Conservation (phyloP, 2,113 vertebrate genomes). For the Nanorana parkeri region DNA sequence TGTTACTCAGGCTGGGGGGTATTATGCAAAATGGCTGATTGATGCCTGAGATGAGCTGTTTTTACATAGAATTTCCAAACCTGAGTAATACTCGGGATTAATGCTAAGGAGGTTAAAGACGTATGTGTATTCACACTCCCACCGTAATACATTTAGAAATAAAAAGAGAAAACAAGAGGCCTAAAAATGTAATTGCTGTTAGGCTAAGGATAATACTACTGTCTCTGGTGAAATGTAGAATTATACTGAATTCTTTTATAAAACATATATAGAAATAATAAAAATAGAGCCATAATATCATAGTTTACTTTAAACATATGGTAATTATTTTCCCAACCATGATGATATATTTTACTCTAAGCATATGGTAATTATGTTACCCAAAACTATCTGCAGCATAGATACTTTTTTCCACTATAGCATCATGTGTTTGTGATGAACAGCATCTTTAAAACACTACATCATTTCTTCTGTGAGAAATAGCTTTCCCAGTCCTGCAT, state of each 20-base stretch:
- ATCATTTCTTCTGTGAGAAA: conserved; percentile 65
- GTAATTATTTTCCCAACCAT: too few species aligned
- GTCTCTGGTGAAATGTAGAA: too few species aligned
- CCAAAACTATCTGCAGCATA: conserved; percentile 54
- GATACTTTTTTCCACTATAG: conserved; percentile 64
- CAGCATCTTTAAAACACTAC: conserved; percentile 65
- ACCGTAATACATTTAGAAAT: neutral
- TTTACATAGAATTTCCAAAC: too few species aligned
- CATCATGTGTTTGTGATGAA: conserved; percentile 69
- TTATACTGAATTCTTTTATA: conserved; percentile 60
- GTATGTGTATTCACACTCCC: neutral
- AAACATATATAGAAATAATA: conserved; percentile 56
- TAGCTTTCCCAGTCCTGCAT: conserved; percentile 63
- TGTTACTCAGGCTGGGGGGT: too few species aligned
- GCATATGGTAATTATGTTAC: conserved; percentile 58
- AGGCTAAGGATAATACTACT: too few species aligned
- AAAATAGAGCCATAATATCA: conserved; percentile 46
- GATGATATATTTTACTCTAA: conserved; percentile 39
- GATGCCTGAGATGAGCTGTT: too few species aligned
- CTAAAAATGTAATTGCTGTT: too few species aligned
- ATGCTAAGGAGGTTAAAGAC: too few species aligned
- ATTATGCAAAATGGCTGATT: too few species aligned
- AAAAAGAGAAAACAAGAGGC: neutral
- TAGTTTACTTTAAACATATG: neutral
- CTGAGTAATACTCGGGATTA: too few species aligned